These are phyloP conservation scores for Monomorium pharaonis DNA, from an alignment of 1,140 invertebrate species.

Conservation along the genomic window DNA sequence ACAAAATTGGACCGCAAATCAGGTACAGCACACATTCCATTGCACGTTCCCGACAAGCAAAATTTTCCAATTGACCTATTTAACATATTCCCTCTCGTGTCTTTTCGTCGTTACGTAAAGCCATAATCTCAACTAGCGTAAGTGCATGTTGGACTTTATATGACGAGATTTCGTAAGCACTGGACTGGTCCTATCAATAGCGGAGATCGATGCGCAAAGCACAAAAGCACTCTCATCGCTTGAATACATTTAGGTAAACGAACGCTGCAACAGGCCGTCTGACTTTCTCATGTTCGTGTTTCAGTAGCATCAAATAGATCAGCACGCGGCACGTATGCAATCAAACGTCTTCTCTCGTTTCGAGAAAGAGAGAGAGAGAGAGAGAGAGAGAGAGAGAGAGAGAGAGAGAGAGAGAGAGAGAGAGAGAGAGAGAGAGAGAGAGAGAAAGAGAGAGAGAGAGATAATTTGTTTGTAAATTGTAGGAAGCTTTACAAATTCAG, in stretches of 20 bases:
- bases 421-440: not conserved
- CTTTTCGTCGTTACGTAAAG: constrained; percentile 10
- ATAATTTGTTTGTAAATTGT: too few species aligned
- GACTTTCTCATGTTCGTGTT: not conserved
- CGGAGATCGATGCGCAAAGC: not conserved
- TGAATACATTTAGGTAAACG: not conserved
- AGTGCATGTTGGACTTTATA: constrained; percentile 4
- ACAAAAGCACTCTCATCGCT: not conserved
- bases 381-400: not conserved
- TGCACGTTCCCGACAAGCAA: not conserved
- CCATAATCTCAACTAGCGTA: not conserved
- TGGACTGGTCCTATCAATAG: not conserved
- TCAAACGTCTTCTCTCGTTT: not conserved
- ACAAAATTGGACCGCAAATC: not conserved
- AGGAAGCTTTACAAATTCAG: not conserved
- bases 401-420: too few species aligned
- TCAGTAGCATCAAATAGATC: not conserved
- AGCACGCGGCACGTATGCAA: not conserved
- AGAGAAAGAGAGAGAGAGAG: not conserved
- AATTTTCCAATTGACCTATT: constrained; percentile 35
- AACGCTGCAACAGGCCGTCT: not conserved
- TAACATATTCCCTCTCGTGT: constrained; percentile 5
- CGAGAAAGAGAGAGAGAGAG: not conserved
- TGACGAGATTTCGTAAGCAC: not conserved
- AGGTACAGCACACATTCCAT: not conserved